Evolutionary conservation across 1,140 invertebrate genomes (phyloP).

Genomic region (Acromyrmex echinatior): DNA sequence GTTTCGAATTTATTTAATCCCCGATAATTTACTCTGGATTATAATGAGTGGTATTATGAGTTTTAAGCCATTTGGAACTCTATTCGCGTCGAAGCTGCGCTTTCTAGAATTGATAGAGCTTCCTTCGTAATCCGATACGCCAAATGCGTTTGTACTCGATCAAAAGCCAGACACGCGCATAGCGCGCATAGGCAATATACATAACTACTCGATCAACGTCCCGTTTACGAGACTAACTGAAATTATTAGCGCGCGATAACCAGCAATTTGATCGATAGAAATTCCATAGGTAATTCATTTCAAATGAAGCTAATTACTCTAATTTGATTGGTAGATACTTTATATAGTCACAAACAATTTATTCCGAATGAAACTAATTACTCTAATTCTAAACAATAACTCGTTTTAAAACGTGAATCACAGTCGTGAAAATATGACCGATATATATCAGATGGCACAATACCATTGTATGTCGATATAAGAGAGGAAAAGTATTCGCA

Average conservation of each 20-base stretch:
- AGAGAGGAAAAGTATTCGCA: conserved; percentile 64
- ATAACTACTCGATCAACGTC: conserved; percentile 51
- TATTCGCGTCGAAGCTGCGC: conserved; percentile 4
- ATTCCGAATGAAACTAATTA: conserved; percentile 2
- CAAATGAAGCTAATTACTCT: background rate
- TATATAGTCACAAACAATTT: background rate
- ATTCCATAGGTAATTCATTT: conserved; percentile 22
- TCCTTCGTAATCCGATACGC: conserved; percentile 63
- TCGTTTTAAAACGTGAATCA: conserved; percentile 9
- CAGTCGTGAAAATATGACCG: conserved; percentile 18
- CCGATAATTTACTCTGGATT: conserved; percentile 27
- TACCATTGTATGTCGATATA: conserved; percentile 36
- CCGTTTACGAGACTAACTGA: conserved; percentile 22
- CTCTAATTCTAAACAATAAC: conserved; percentile 10
- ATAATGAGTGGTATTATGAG: conserved; percentile 18
- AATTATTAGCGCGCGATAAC: conserved; percentile 45
- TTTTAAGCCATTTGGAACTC: conserved; percentile 32
- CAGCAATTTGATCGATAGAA: conserved; percentile 28
- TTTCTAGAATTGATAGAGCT: conserved; percentile 48
- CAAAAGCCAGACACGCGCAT: conserved; percentile 50
- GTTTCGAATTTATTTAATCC: conserved; percentile 34
- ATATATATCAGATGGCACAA: conserved; percentile 15
- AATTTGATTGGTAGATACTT: conserved; percentile 4
- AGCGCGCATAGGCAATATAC: conserved; percentile 15
- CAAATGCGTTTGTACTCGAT: conserved; percentile 63